Base-by-base conservation (phyloP, 2,113 vertebrate genomes). In the Psittacula cyanocephala region DNA sequence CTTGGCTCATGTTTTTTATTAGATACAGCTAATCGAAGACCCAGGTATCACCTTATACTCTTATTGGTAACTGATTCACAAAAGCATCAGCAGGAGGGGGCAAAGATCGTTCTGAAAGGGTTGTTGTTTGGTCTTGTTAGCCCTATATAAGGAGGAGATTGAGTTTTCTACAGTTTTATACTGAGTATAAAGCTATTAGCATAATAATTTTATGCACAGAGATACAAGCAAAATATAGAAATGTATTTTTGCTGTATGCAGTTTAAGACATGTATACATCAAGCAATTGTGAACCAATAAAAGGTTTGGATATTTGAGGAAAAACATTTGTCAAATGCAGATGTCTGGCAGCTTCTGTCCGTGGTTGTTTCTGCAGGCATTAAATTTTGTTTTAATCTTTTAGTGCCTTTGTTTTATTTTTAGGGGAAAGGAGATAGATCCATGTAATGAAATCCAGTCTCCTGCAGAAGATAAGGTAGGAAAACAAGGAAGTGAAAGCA, bases 361-460 rank as follows among this genome's bases (percentile, higher is more conserved):
- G 3, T 75, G 47, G 20, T 65, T 86, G 13, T 62, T 91, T 69
- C 77, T 81, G 71, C 59, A 90, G 53, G 27, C 80, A 52, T 65
- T 91, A 63, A 10, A 46, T 62, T 71, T 33, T 49, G 24, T 23
- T 95, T 81, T 83, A 85, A 93, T 90, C 75, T 95, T 91, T 27
- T 23, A 11, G 3, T 68, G 29, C 10, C 39, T 74, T 57, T 74
- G 35, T 63, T 97, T 90, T 81, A 62, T 88, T 95, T 86, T 71
- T 81, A 97, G 97, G 96, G 81, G 37, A 92, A 91, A 52, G 75
- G 33, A 89, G 81, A 78, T 29, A 6, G n/a, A n/a, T n/a, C n/a
- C 19, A 52, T 23, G 1, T 28, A 86, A 28, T 60, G 92, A 74
- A 91, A 64, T 52, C 53, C 80, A 84, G 50, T 47, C 77, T 74